These are phyloP conservation scores for Microcebus griseorufus DNA, from an alignment of 2,113 vertebrate genomes.

Conservation along the genomic window DNA sequence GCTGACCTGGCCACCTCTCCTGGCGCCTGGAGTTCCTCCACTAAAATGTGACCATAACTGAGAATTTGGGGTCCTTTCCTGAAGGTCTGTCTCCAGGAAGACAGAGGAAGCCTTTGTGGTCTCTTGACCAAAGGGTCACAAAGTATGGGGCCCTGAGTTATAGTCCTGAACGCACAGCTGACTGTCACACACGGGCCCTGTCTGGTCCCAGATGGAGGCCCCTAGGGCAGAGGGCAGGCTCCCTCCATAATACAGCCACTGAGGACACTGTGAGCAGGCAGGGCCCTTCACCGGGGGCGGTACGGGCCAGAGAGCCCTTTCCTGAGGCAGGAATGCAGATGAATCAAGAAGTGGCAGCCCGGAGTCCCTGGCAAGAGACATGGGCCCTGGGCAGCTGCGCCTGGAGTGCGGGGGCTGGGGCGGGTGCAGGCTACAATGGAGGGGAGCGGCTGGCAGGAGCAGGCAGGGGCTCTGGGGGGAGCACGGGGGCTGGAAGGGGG, in stretches of 20 bases:
- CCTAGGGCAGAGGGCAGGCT: not conserved
- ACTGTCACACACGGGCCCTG: not conserved
- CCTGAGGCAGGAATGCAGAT: not conserved
- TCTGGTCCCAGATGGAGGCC: not conserved
- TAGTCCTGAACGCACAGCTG: not conserved
- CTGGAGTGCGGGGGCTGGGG: not conserved
- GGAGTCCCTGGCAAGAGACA: not conserved
- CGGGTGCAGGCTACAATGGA: not conserved
- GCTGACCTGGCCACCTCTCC: not conserved
- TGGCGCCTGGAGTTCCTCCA: not conserved
- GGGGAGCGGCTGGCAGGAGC: not conserved
- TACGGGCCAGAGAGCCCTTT: accelerated
- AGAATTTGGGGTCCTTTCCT: not conserved
- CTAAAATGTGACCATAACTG: not conserved
- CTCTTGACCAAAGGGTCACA: not conserved
- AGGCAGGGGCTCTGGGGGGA: not conserved
- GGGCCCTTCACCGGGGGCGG: not conserved
- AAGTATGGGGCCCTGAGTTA: not conserved
- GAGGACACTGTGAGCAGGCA: not conserved
- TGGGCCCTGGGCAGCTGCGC: too few relatives aligned
- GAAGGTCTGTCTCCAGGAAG: not conserved
- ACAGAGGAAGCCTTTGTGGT: not conserved
- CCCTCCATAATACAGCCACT: not conserved
- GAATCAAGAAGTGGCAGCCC: not conserved
- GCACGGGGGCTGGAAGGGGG: not conserved